Percentiles rank a stretch among this genome's conserved stretches.
Conservation (phyloP, 1,140 invertebrate species). For the Palaemon carinicauda region DNA sequence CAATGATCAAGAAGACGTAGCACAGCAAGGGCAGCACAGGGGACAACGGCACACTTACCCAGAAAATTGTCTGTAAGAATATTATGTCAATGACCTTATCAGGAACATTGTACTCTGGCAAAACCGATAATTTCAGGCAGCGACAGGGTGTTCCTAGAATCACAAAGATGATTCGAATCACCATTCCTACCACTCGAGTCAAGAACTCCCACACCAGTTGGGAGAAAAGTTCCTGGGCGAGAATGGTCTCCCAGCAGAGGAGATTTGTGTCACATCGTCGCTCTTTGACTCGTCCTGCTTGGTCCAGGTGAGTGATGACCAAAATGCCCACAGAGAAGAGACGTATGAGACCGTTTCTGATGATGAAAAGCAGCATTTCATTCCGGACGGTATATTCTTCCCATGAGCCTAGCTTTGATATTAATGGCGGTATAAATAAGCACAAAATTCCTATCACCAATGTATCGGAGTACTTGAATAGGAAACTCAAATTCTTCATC, state of each 20-base stretch:
- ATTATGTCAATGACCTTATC: conserved; percentile 29
- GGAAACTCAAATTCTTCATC: neutral
- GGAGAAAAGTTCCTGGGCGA: conserved; percentile 27
- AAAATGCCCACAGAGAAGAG: conserved; percentile 15
- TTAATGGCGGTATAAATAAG: neutral
- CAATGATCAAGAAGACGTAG: neutral
- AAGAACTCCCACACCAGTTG: conserved; percentile 38
- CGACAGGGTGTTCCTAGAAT: neutral
- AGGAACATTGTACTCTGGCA: conserved; percentile 25
- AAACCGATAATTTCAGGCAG: neutral
- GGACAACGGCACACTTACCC: conserved; percentile 30
- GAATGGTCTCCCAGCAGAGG: conserved; percentile 39
- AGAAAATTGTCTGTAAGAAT: conserved; percentile 25
- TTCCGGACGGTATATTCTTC: conserved; percentile 31
- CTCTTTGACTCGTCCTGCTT: neutral
- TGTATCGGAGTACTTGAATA: conserved; percentile 17
- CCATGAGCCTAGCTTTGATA: conserved; percentile 14
- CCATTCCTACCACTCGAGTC: neutral
- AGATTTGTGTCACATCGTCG: neutral
- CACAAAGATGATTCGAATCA: neutral
- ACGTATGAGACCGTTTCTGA: neutral
- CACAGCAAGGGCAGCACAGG: conserved; percentile 25
- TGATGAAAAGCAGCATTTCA: conserved; percentile 29
- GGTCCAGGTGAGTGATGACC: conserved; percentile 21
- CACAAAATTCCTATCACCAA: conserved; percentile 24